Base-by-base conservation (phyloP, 1,140 invertebrate species). In the Popillia japonica region DNA sequence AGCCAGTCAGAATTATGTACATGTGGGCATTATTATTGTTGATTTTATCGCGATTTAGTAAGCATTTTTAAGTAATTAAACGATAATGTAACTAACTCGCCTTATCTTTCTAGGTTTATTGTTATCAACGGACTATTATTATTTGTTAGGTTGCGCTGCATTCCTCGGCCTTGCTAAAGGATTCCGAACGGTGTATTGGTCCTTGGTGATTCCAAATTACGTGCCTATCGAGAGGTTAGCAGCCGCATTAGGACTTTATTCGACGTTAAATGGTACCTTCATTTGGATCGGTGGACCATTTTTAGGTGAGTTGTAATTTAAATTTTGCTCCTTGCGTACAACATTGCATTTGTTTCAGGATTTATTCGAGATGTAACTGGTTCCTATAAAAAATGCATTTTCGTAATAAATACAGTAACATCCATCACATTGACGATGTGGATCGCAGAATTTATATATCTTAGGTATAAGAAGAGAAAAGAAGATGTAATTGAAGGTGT, bases 161-260 rank as follows among this genome's bases (percentile, higher is more conserved):
- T 88, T 89, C 79, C 88, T 93, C 40, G 92, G 92, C 0, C 87
- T 90, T 48, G 90, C 89, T 40, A 93, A 93, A 87, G 92, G 90
- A 0, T 82, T 93, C 6, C 86, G 91, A 78, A 92, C 91, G 40
- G 91, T 93, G 0, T 93, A 92, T 81, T 91, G 91, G 90, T 89
- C 90, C 0, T 82, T 93, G 11, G 90, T 92, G 2, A 91, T 93
- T 74, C 91, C 92, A 9, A 88, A 88, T 4, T 90, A 92, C 81
- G 91, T 93, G 40, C 91, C 91, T 2, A 82, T 92, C 11, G 88
- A 91, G 72, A 88, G 90, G 68, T 82, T 93, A 41, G 90, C 92
- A 0, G 89, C 89, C n/a, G 92, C 92, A 14, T 89, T 89, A 1
- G 92, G 91, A 6, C 86, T 93, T 20, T 91, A 92, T 82, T 84